Percentiles rank a stretch among this genome's conserved stretches.
These are phyloP conservation scores for Tetramorium alpestre DNA, from an alignment of 1,140 invertebrate genomes.

Conservation along the genomic window DNA sequence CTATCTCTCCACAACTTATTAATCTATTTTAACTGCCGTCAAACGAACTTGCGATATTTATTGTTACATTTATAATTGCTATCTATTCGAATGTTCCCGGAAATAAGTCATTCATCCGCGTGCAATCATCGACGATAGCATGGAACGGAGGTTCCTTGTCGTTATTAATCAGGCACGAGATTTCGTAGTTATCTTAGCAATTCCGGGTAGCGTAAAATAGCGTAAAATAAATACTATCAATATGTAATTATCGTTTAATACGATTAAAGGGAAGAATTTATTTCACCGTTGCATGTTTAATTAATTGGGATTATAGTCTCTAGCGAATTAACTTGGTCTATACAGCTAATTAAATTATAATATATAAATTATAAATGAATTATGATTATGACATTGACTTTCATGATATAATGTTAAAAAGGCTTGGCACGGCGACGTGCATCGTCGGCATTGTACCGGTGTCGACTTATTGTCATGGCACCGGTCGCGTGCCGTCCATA, in stretches of 20 bases:
- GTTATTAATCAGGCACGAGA: neutral
- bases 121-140: slow-evolving; percentile 34
- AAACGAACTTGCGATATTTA: slow-evolving; percentile 10
- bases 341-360: neutral
- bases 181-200: slow-evolving; percentile 17
- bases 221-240: too few relatives aligned
- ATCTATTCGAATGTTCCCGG: slow-evolving; percentile 35
- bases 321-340: neutral
- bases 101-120: slow-evolving; percentile 59
- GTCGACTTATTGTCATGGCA: slow-evolving; percentile 48
- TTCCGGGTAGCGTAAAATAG: neutral
- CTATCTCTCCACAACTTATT: neutral
- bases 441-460: slow-evolving; percentile 18
- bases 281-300: neutral
- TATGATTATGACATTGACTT: neutral
- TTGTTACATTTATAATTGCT: slow-evolving; percentile 55
- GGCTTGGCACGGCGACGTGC: slow-evolving; percentile 23
- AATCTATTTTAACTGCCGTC: neutral
- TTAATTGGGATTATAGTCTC: neutral
- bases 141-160: neutral
- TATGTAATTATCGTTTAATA: too few relatives aligned
- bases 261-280: neutral
- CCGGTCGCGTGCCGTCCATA: slow-evolving; percentile 79
- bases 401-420: neutral
- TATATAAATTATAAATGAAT: neutral